These are phyloP conservation scores for Pimephales promelas DNA, from an alignment of 2,113 vertebrate genomes.

Conservation along the genomic window DNA sequence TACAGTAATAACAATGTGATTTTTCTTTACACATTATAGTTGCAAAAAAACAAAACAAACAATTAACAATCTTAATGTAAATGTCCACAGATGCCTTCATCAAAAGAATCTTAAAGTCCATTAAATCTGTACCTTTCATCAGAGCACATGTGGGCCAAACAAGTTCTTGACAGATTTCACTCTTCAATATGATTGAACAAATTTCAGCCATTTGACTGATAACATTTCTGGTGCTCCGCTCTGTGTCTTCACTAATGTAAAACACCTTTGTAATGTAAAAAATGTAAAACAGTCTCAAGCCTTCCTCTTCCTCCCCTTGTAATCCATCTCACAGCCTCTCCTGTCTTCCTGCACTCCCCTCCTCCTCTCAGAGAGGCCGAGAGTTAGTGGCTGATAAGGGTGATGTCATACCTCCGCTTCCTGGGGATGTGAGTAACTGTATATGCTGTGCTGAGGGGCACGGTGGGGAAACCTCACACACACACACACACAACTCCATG, in stretches of 20 bases:
- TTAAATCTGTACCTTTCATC: neutral
- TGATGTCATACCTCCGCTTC: conserved; percentile 60
- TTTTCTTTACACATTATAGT: too few relatives aligned
- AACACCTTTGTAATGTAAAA: conserved; percentile 42
- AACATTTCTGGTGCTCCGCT: neutral
- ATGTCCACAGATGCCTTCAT: too few relatives aligned
- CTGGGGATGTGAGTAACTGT: conserved; percentile 64
- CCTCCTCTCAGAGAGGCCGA: conserved; percentile 18
- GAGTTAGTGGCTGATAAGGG: conserved; percentile 56
- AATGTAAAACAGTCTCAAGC: conserved; percentile 42
- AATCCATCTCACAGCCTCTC: conserved; percentile 19
- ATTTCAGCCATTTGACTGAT: conserved; percentile 1
- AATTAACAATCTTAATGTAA: too few relatives aligned
- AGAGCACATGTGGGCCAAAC: neutral
- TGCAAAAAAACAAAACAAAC: too few relatives aligned
- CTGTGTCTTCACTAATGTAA: conserved; percentile 14
- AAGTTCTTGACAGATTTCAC: neutral
- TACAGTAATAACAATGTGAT: too few relatives aligned
- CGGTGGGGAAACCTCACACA: conserved; percentile 45
- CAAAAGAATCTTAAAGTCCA: neutral
- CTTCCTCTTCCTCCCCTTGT: conserved; percentile 32
- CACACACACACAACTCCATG: conserved; percentile 13
- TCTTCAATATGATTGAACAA: neutral
- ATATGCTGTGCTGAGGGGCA: conserved; percentile 46
- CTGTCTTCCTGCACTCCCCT: neutral